Evolutionary conservation across 2,888 invertebrate genomes (phyloP).

Genomic region (Ecliptopera silaceata): DNA sequence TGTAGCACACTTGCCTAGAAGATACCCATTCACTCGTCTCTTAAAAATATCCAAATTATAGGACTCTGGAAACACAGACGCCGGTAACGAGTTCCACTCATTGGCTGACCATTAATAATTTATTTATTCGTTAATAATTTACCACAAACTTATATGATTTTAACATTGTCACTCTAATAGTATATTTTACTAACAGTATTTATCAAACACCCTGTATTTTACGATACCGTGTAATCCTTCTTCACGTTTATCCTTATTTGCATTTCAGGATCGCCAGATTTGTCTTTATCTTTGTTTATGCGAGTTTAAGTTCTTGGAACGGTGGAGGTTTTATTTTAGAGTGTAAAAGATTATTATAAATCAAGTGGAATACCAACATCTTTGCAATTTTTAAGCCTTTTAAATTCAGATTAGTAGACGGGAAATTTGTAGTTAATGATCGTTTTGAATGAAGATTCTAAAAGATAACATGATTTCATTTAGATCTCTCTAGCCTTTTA

Average conservation of each 20-base stretch:
- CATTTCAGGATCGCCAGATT: constrained; percentile 34
- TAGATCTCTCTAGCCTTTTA: no score
- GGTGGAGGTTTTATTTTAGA: constrained; percentile 13
- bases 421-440: not conserved
- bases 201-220: constrained; percentile 43
- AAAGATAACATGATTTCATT: no score
- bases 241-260: constrained; percentile 35
- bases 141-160: no score
- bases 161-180: no score
- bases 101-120: no score
- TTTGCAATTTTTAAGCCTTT: not conserved
- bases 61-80: no score
- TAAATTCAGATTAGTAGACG: not conserved
- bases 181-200: not conserved
- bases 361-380: not conserved
- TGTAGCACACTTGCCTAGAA: no score
- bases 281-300: constrained; percentile 30
- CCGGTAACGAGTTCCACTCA: no score
- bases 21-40: no score
- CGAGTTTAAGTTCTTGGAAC: constrained; percentile 25
- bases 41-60: no score
- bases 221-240: constrained; percentile 61
- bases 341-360: constrained; percentile 18
- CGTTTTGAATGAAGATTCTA: no score
- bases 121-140: no score